Conservation (phyloP, 2,888 invertebrate genomes). For the Geotrupes spiniger region DNA sequence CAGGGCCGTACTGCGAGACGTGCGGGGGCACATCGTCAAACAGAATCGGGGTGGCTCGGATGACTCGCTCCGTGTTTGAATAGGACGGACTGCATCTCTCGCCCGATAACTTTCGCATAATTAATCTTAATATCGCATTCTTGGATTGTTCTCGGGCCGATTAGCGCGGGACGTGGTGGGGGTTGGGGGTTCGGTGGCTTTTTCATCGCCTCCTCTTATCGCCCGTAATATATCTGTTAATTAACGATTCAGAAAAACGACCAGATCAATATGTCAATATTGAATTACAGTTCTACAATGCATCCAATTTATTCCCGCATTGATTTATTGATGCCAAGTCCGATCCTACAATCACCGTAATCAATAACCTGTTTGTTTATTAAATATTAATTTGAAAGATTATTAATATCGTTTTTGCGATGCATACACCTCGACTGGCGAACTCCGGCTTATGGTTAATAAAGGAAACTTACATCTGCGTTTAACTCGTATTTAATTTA, state of each 20-base stretch:
- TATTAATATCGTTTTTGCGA: slow-evolving; percentile 9
- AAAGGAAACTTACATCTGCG: too few species aligned
- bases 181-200: slow-evolving; percentile 8
- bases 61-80: slow-evolving; percentile 48
- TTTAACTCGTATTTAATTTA: too few species aligned
- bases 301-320: slow-evolving; percentile 26
- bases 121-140: slow-evolving; percentile 51
- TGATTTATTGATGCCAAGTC: slow-evolving; percentile 22
- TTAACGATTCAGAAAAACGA: slow-evolving; percentile 31
- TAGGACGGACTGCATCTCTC: slow-evolving; percentile 43
- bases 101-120: slow-evolving; percentile 35
- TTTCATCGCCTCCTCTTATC: slow-evolving; percentile 29
- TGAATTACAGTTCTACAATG: slow-evolving; percentile 33
- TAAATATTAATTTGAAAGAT: slow-evolving; percentile 22
- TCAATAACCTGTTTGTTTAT: slow-evolving; percentile 28
- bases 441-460: too few species aligned
- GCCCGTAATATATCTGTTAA: slow-evolving; percentile 36
- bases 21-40: slow-evolving; percentile 16
- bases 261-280: slow-evolving; percentile 34
- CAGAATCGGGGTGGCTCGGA: slow-evolving; percentile 29
- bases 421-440: too few species aligned
- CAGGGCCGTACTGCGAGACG: slow-evolving; percentile 11
- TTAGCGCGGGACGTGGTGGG: slow-evolving; percentile 12
- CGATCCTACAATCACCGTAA: slow-evolving; percentile 20
- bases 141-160: slow-evolving; percentile 39